Evolutionary conservation across 2,113 vertebrate genomes (phyloP).

Genomic region (Microcebus tavaratra): DNA sequence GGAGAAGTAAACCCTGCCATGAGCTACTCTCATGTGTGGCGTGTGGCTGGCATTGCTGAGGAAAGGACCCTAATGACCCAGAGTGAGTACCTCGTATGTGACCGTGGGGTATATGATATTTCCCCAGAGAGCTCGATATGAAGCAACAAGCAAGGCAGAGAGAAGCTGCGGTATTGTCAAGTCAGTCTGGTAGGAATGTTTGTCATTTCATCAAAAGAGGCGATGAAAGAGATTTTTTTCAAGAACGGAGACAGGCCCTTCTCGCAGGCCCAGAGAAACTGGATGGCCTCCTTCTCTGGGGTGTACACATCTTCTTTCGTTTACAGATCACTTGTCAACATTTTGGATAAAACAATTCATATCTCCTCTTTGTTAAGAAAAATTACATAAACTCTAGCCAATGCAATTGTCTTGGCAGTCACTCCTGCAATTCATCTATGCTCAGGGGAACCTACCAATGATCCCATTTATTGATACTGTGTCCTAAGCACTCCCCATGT

Average conservation of each 20-base stretch:
- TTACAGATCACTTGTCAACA: background rate
- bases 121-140: background rate
- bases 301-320: background rate
- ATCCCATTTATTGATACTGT: background rate
- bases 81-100: background rate
- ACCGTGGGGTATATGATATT: background rate
- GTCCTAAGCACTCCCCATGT: background rate
- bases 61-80: background rate
- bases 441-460: background rate
- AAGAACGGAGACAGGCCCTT: background rate
- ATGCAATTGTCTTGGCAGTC: background rate
- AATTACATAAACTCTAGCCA: background rate
- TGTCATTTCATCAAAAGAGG: background rate
- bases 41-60: background rate
- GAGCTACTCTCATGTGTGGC: background rate
- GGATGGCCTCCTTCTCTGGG: background rate
- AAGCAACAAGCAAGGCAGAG: background rate
- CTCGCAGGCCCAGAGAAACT: background rate
- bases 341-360: background rate
- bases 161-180: background rate
- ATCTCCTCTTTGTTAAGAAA: conserved; percentile 6
- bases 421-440: background rate
- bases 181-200: background rate
- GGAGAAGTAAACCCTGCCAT: background rate
- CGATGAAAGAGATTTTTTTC: background rate